A percentile compares a stretch with the other conserved stretches of the same genome.
These are phyloP conservation scores for Hycleus cichorii DNA, from an alignment of 1,140 invertebrate genomes.

Conservation along the genomic window DNA sequence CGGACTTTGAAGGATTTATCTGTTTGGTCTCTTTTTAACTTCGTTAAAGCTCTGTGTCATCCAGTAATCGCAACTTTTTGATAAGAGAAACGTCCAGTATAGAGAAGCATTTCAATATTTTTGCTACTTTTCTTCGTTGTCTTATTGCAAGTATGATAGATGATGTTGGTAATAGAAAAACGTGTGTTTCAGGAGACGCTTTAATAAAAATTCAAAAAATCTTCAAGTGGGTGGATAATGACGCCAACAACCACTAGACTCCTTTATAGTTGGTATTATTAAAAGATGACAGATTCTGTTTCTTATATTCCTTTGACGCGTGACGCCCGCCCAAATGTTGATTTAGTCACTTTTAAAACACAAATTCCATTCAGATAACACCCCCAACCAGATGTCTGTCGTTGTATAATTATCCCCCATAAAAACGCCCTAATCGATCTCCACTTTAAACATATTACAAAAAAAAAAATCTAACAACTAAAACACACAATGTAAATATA, in stretches of 20 bases:
- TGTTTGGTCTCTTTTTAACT: conserved; percentile 24
- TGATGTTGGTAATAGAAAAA: too few relatives aligned
- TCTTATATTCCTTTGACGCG: conserved; percentile 27
- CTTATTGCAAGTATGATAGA: too few relatives aligned
- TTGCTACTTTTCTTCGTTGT: too few relatives aligned
- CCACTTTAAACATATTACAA: too few relatives aligned
- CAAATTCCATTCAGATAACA: conserved; percentile 26
- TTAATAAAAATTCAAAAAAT: too few relatives aligned
- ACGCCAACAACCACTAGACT: conserved; percentile 13
- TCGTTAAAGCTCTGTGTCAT: conserved; percentile 5
- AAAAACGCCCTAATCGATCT: conserved; percentile 20
- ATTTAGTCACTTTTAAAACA: conserved; percentile 14
- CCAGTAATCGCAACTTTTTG: neutral
- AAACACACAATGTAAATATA: too few relatives aligned
- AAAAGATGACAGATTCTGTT: conserved; percentile 25
- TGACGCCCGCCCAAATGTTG: conserved; percentile 25
- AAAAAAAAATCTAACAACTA: too few relatives aligned
- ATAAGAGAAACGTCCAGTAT: neutral
- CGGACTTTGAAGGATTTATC: conserved; percentile 37
- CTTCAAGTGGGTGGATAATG: neutral
- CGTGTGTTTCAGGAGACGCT: too few relatives aligned
- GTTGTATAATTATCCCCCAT: conserved; percentile 29
- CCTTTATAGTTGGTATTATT: conserved; percentile 6
- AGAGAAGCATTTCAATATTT: neutral
- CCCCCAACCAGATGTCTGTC: conserved; percentile 32